Conservation (phyloP, 37 sponge, comb jelly and placozoan genomes). For the Aplysina aerophoba region DNA sequence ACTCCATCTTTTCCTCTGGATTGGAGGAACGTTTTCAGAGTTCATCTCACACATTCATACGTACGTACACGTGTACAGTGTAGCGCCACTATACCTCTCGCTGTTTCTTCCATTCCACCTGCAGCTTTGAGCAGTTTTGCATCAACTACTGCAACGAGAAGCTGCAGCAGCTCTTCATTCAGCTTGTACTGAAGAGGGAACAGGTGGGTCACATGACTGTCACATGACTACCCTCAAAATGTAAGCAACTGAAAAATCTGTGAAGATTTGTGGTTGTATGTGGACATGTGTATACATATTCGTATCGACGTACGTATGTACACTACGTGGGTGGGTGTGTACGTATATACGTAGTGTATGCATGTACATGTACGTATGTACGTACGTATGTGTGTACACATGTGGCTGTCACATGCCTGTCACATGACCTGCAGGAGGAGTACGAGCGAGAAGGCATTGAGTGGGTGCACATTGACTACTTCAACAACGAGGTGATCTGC, state of each 20-base stretch:
- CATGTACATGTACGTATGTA: slow-evolving; percentile 8
- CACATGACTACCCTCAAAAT: too few relatives aligned
- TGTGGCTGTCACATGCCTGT: neutral
- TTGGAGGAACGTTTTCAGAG: too few relatives aligned
- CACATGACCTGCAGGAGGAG: slow-evolving; percentile 63
- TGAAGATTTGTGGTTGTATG: too few relatives aligned
- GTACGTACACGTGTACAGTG: too few relatives aligned
- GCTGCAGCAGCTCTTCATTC: slow-evolving; percentile 95
- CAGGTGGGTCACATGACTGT: slow-evolving; percentile 20
- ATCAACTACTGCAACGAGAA: slow-evolving; percentile 99
- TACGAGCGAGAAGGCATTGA: slow-evolving; percentile 84
- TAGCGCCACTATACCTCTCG: too few relatives aligned
- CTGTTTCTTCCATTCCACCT: too few relatives aligned
- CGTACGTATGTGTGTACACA: neutral
- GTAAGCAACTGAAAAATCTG: too few relatives aligned
- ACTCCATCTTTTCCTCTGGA: too few relatives aligned
- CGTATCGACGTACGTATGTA: neutral
- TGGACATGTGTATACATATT: too few relatives aligned
- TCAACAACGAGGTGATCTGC: slow-evolving; percentile 77
- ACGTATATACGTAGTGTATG: slow-evolving; percentile 11
- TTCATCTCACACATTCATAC: too few relatives aligned
- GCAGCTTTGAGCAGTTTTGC: slow-evolving; percentile 97
- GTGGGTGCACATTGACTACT: slow-evolving; percentile 80
- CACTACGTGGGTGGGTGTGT: neutral
- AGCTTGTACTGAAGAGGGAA: slow-evolving; percentile 76